Percentiles rank a stretch among this genome's conserved stretches.
Conservation (phyloP, 2,888 invertebrate species). For the Ceraclea dissimilis region DNA sequence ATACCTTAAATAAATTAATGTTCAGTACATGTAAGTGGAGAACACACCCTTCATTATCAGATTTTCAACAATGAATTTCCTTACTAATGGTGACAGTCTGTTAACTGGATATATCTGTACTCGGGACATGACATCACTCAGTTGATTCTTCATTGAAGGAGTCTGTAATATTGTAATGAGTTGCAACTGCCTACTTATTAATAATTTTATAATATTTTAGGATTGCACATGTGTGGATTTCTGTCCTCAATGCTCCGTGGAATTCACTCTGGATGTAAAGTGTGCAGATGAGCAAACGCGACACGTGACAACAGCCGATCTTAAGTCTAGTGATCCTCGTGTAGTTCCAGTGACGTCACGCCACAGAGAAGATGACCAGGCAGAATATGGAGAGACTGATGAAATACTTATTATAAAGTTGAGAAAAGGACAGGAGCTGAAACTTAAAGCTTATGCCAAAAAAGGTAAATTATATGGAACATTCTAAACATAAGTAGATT, state of each 20-base stretch:
- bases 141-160: too few relatives aligned
- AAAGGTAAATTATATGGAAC: constrained; percentile 54
- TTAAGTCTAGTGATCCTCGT: constrained; percentile 84
- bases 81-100: too few relatives aligned
- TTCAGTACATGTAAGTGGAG: too few relatives aligned
- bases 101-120: too few relatives aligned
- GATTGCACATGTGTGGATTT: constrained; percentile 98
- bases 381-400: constrained; percentile 90
- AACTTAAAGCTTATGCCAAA: constrained; percentile 91
- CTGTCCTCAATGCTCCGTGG: constrained; percentile 95
- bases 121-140: too few relatives aligned
- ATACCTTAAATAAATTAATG: too few relatives aligned
- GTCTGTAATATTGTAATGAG: too few relatives aligned
- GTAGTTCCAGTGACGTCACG: constrained; percentile 92
- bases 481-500: constrained; percentile 8
- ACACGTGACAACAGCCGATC: constrained; percentile 93
- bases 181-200: too few relatives aligned
- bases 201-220: too few relatives aligned
- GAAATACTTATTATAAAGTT: constrained; percentile 72
- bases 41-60: too few relatives aligned
- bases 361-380: constrained; percentile 84
- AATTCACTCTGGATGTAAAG: constrained; percentile 94
- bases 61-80: too few relatives aligned
- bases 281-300: constrained; percentile 91
- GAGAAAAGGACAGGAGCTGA: constrained; percentile 84